Base-by-base conservation (phyloP, 2,113 vertebrate genomes). In the Lipotes vexillifer region DNA sequence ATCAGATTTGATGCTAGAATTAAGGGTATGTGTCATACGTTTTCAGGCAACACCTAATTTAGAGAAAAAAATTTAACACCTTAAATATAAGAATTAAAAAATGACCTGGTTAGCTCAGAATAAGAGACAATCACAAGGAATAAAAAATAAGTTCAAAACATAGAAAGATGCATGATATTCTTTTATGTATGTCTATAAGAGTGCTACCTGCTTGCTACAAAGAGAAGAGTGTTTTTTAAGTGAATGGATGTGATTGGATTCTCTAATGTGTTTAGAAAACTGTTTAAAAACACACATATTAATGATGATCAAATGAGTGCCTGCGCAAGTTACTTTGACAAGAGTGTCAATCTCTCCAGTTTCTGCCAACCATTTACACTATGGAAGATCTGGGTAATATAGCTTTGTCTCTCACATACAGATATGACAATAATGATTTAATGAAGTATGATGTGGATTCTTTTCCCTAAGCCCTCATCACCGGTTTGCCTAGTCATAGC, bases 91-190 rank as follows among this genome's bases (percentile, higher is more conserved):
- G 15, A 96, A 63, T 71, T 78, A 61, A 91, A 97, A 91, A 86
- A n/a, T 88, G 3, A 49, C 38, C n/a, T 61, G 4, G 36, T 90
- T 33, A 94, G 59, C 52, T 46, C 29, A 92, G 12, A 93, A 52
- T 11, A 95, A 90, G 12, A 63, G 71, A 72, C 14, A 72, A 81
- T 46, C 33, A 80, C 3, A 59, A 83, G 3, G 27, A 96, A 29
- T 81, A 86, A 75, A 91, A 96, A 57, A 91, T 78, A 33, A 91
- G 10, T 90, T 90, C 36, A 81, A 96, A 94, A 81, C 23, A 78
- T 46, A 75, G 84, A 93, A 89, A 68, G 38, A 88, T 38, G 46
- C 84, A 77, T n/a, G 9, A 41, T 25, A 20, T 14, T 88, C 36
- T 36, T 66, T 18, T n/a, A 59, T 15, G 46, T 25, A 74, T 21